Evolutionary conservation across 2,113 vertebrate species (phyloP).

Genomic region (Nothocercus julius): DNA sequence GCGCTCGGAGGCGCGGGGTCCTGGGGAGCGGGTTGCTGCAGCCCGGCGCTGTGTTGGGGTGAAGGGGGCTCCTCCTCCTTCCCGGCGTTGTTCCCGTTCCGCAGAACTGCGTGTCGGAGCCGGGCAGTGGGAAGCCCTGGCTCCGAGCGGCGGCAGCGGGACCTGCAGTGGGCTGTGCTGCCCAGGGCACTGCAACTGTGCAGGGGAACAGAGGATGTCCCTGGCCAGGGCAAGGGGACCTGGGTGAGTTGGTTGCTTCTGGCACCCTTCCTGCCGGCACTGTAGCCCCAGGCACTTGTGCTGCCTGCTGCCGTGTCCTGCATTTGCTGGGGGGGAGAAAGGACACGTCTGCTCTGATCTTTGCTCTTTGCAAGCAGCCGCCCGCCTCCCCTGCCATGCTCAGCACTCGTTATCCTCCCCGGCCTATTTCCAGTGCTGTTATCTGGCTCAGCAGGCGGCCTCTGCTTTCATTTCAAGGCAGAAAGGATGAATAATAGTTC

Average conservation of each 20-base stretch:
- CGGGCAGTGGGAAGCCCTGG: no score
- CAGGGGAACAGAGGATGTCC: no score
- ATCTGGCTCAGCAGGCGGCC: background rate
- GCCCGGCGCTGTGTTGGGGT: no score
- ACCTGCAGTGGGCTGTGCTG: no score
- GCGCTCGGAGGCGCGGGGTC: no score
- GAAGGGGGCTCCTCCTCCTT: no score
- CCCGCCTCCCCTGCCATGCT: background rate
- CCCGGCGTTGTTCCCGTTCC: no score
- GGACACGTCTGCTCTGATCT: background rate
- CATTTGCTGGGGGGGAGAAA: fast-evolving
- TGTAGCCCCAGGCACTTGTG: fast-evolving
- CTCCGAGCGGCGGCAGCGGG: no score
- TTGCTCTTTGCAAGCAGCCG: background rate
- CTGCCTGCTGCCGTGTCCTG: fast-evolving
- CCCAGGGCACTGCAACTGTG: no score
- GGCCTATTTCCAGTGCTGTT: fast-evolving
- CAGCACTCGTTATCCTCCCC: background rate
- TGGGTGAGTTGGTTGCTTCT: background rate
- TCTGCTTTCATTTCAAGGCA: fast-evolving
- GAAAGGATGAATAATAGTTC: background rate
- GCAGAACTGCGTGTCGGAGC: no score
- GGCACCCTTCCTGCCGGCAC: fast-evolving
- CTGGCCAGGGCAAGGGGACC: fast-evolving
- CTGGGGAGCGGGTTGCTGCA: no score